Percentiles rank a stretch among this genome's conserved stretches.
Conservation (phyloP, 1,140 invertebrate species). For the Caenorhabditis tropicalis region DNA sequence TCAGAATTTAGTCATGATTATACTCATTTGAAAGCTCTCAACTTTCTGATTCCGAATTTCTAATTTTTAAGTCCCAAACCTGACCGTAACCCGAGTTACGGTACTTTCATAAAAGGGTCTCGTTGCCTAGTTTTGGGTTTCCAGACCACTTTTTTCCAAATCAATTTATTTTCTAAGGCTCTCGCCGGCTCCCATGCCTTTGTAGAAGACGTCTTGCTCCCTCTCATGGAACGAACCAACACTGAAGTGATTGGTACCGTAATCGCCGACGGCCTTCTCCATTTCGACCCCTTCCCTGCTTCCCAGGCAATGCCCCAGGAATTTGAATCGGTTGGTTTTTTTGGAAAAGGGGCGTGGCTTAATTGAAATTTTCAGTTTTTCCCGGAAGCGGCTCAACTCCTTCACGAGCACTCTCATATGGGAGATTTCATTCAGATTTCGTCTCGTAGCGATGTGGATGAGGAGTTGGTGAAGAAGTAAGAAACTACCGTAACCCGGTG, state of each 20-base stretch:
- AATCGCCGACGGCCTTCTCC: conserved; percentile 43
- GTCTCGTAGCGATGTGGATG: conserved; percentile 6
- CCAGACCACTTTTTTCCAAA: background rate
- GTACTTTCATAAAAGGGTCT: too few species aligned
- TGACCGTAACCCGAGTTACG: too few species aligned
- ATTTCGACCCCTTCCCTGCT: conserved; percentile 47
- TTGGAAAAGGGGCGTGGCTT: background rate
- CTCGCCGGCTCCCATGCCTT: conserved; percentile 48
- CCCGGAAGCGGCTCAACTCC: conserved; percentile 43
- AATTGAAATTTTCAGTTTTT: conserved; percentile 35
- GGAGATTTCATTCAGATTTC: conserved; percentile 51
- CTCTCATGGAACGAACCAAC: conserved; percentile 39
- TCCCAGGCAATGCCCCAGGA: conserved; percentile 41
- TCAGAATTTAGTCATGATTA: too few species aligned
- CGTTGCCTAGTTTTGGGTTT: too few species aligned
- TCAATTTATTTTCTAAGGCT: background rate
- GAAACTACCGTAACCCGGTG: background rate
- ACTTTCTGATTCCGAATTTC: too few species aligned
- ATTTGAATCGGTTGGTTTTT: conserved; percentile 32
- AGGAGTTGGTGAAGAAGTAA: conserved; percentile 28
- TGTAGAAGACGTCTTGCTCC: conserved; percentile 51
- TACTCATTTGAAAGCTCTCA: too few species aligned
- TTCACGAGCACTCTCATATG: conserved; percentile 50
- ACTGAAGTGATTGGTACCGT: conserved; percentile 23
- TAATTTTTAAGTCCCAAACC: too few species aligned